A percentile compares a stretch with the other conserved stretches of the same genome.
These are phyloP conservation scores for Nansenia antarctica DNA, from an alignment of 2,113 vertebrate species.

Conservation along the genomic window DNA sequence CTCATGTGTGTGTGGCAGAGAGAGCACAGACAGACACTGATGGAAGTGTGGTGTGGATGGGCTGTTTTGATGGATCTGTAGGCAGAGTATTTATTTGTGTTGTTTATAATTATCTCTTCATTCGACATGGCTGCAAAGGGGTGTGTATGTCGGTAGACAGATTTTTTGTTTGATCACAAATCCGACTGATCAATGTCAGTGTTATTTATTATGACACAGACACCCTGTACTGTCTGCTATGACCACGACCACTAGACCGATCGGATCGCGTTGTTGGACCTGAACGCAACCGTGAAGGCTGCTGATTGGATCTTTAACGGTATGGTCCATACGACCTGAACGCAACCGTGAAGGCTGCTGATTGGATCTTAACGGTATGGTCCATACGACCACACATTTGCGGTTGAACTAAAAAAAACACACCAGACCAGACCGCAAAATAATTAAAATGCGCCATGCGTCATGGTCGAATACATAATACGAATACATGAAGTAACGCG, in stretches of 20 bases:
- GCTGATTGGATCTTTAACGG: conserved; percentile 57
- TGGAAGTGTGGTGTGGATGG: neutral
- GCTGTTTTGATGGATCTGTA: neutral
- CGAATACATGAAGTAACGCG: neutral
- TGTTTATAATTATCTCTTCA: neutral
- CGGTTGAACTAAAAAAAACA: neutral
- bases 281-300: conserved; percentile 1
- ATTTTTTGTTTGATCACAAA: no score
- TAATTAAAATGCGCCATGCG: neutral
- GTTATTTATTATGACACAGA: no score
- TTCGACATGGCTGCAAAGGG: neutral
- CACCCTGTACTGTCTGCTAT: no score
- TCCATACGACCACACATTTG: conserved; percentile 18
- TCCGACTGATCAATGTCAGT: no score
- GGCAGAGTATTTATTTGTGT: neutral
- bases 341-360: conserved; percentile 52
- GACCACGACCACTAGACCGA: no score
- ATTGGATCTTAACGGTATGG: conserved; percentile 53
- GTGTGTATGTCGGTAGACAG: no score
- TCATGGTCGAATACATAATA: neutral
- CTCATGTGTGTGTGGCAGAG: neutral
- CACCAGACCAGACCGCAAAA: neutral
- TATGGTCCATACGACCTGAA: conserved; percentile 45
- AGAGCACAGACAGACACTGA: neutral
- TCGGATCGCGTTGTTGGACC: neutral